phyloP scores from a whole-genome alignment of 1,140 invertebrate species.

The Amyelois transitella region DNA sequence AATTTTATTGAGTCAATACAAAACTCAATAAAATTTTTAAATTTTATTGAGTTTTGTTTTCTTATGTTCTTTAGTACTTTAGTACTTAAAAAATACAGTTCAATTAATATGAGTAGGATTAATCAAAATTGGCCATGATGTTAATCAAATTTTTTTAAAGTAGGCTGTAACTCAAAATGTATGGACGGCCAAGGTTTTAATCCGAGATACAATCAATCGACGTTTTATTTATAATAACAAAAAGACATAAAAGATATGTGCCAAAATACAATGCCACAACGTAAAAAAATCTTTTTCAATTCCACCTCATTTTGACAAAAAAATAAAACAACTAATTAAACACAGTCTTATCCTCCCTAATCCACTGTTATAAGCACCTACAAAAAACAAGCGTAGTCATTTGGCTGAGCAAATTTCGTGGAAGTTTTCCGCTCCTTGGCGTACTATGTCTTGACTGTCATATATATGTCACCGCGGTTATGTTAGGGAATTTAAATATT shows the following conservation, averaged over 20 bases:
- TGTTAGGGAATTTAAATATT: slow-evolving; percentile 19
- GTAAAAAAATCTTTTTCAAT: background rate
- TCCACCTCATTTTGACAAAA: background rate
- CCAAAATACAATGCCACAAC: too few relatives aligned
- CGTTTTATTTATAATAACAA: too few relatives aligned
- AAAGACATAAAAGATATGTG: too few relatives aligned
- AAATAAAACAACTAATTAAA: background rate
- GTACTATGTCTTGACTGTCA: slow-evolving; percentile 32
- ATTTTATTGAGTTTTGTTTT: too few relatives aligned
- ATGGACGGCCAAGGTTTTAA: too few relatives aligned
- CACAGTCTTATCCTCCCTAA: slow-evolving; percentile 37
- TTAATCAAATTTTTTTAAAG: too few relatives aligned
- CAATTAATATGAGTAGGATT: too few relatives aligned
- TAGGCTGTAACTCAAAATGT: too few relatives aligned
- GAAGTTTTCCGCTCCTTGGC: slow-evolving; percentile 60
- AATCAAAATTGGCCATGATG: too few relatives aligned
- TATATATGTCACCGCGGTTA: slow-evolving; percentile 32
- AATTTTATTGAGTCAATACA: background rate
- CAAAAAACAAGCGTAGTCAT: slow-evolving; percentile 72
- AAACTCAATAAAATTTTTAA: background rate
- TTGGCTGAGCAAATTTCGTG: slow-evolving; percentile 67
- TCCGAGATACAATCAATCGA: too few relatives aligned
- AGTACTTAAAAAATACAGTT: too few relatives aligned
- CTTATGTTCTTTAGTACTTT: too few relatives aligned
- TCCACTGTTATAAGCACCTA: slow-evolving; percentile 52